Percentiles rank a stretch among this genome's conserved stretches.
These are phyloP conservation scores for Pygocentrus nattereri DNA, from an alignment of 2,797 vertebrate species.

Conservation along the genomic window DNA sequence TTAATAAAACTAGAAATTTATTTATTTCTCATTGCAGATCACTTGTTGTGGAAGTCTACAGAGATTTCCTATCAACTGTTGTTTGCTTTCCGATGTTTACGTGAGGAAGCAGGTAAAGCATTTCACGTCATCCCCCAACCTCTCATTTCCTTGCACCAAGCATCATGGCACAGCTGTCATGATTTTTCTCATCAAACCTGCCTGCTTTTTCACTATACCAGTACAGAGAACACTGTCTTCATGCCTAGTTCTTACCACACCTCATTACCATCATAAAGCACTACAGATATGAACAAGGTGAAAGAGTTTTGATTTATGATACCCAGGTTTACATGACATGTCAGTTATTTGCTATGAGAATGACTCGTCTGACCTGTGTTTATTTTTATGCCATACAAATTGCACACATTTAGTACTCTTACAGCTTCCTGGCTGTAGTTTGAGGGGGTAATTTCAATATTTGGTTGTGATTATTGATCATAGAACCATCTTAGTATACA, in stretches of 20 bases:
- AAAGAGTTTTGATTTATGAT: background rate
- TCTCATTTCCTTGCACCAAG: background rate
- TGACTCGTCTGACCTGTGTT: background rate
- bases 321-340: background rate
- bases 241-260: conserved; percentile 1
- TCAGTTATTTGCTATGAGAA: background rate
- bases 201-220: background rate
- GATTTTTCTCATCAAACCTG: conserved; percentile 40
- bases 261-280: background rate
- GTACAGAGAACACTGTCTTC: conserved; percentile 18
- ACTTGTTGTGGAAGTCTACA: background rate
- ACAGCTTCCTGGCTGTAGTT: background rate
- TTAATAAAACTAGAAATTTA: background rate
- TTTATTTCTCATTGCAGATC: background rate
- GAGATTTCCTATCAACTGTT: background rate
- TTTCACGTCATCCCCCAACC: background rate
- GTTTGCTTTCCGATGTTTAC: background rate
- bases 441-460: background rate
- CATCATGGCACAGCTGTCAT: too few species aligned
- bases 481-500: too few species aligned
- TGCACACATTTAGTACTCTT: background rate
- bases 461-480: background rate
- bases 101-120: background rate
- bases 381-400: background rate
- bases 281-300: background rate